Evolutionary conservation across 2,888 invertebrate species (phyloP).

Genomic region (Caenorhabditis auriculariae): DNA sequence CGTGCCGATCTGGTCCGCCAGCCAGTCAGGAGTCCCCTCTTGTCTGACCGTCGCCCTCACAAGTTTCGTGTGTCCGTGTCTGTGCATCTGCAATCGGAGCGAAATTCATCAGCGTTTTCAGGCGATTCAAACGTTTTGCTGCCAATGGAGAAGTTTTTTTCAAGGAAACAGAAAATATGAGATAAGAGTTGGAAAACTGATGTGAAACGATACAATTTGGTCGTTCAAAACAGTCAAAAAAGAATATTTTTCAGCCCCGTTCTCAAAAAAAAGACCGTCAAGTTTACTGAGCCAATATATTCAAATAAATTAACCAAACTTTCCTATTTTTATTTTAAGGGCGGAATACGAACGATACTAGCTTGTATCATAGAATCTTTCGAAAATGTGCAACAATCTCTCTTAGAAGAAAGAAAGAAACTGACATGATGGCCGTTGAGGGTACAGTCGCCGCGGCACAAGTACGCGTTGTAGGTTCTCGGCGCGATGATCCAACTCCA

Average conservation of each 20-base stretch:
- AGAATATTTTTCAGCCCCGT: too few species aligned
- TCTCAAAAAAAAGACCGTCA: too few species aligned
- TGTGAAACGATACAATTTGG: too few species aligned
- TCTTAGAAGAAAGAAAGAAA: too few species aligned
- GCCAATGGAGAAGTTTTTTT: not conserved
- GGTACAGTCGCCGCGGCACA: slow-evolving; percentile 92
- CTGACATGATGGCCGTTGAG: slow-evolving; percentile 82
- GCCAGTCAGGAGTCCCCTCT: not conserved
- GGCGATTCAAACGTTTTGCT: slow-evolving; percentile 70
- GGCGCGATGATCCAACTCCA: slow-evolving; percentile 98
- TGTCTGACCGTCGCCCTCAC: slow-evolving; percentile 3
- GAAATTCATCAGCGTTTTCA: slow-evolving; percentile 2
- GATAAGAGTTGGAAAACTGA: too few species aligned
- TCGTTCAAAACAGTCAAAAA: too few species aligned
- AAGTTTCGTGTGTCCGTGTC: slow-evolving; percentile 14
- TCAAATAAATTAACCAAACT: too few species aligned
- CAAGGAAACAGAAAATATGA: not conserved
- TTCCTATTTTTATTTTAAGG: too few species aligned
- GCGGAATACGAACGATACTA: too few species aligned
- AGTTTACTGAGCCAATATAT: too few species aligned
- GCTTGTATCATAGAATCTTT: too few species aligned
- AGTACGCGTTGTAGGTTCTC: slow-evolving; percentile 88
- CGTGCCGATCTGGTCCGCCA: slow-evolving; percentile 76
- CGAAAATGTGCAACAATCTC: not conserved
- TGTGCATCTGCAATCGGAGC: slow-evolving; percentile 1